Evolutionary conservation across 2,113 vertebrate genomes (phyloP).

Genomic region (Muscicapa adusta): DNA sequence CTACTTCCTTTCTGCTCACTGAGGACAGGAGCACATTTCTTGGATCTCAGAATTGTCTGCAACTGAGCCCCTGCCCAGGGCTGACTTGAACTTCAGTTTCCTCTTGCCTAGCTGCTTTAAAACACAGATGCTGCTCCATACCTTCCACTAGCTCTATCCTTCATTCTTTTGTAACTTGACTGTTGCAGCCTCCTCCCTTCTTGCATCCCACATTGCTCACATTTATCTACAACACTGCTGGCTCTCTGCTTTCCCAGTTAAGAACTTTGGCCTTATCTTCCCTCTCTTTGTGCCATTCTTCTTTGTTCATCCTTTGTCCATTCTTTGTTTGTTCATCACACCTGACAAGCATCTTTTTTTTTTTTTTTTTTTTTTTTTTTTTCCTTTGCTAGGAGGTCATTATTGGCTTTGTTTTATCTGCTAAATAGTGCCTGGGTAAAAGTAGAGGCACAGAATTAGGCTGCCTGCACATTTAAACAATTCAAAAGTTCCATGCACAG

Average conservation of each 20-base stretch:
- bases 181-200: neutral
- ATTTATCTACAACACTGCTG: neutral
- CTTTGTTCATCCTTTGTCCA: neutral
- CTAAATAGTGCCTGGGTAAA: neutral
- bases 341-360: neutral
- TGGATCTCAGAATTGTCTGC: neutral
- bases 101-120: neutral
- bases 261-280: neutral
- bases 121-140: neutral
- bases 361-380: neutral
- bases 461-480: neutral
- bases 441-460: neutral
- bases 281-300: neutral
- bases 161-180: neutral
- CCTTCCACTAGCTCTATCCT: neutral
- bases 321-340: neutral
- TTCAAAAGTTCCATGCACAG: neutral
- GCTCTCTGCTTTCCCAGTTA: neutral
- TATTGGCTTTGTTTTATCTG: neutral
- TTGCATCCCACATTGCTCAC: neutral
- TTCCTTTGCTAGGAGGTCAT: neutral
- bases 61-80: fast-evolving
- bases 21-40: neutral
- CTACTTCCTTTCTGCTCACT: neutral
- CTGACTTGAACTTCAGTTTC: neutral